Evolutionary conservation across 1,140 invertebrate genomes (phyloP).

Genomic region (Apis mellifera): DNA sequence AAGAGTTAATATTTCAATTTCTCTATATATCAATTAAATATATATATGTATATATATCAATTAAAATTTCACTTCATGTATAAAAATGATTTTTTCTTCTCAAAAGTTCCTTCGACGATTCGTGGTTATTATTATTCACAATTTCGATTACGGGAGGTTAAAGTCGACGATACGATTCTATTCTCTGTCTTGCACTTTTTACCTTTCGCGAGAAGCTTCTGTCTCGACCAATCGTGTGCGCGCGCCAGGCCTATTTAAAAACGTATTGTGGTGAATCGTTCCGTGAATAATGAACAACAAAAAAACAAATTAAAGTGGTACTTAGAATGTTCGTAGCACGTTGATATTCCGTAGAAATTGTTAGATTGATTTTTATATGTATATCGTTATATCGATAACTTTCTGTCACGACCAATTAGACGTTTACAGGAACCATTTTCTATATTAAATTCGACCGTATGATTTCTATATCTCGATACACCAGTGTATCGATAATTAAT

Average conservation of each 20-base stretch:
- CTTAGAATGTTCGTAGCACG: slow-evolving; percentile 15
- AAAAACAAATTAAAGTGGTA: neutral
- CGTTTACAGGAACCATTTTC: slow-evolving; percentile 8
- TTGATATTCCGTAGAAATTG: slow-evolving; percentile 6
- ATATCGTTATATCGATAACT: slow-evolving; percentile 24
- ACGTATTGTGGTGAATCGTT: slow-evolving; percentile 3
- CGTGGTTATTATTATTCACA: too few relatives aligned
- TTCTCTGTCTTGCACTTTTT: slow-evolving; percentile 13
- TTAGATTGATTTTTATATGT: slow-evolving; percentile 31
- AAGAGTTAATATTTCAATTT: too few relatives aligned
- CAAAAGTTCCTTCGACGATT: neutral
- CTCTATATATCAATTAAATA: too few relatives aligned
- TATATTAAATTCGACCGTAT: neutral
- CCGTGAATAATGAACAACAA: neutral
- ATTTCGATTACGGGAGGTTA: neutral
- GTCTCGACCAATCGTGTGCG: slow-evolving; percentile 12
- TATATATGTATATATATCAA: too few relatives aligned
- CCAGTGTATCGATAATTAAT: neutral
- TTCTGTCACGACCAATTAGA: slow-evolving; percentile 44
- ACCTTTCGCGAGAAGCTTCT: neutral
- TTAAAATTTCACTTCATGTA: neutral
- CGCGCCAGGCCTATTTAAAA: slow-evolving; percentile 32
- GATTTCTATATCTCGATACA: neutral
- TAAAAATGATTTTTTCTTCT: neutral
- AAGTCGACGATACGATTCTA: neutral